Base-by-base conservation (phyloP, 2,888 invertebrate species). In the Nomada ferruginata region DNA sequence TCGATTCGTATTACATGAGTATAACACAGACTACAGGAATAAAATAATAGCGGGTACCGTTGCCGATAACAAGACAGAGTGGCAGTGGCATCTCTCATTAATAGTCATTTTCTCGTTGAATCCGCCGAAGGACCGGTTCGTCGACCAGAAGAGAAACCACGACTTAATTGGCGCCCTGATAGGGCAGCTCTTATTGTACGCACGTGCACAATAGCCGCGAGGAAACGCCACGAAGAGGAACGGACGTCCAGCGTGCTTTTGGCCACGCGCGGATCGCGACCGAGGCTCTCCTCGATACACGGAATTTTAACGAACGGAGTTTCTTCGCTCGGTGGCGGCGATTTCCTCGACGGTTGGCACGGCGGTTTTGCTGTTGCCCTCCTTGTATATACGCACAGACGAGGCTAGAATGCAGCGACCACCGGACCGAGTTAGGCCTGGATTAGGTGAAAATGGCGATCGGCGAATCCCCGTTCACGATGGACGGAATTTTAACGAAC, bases 161-260 rank as follows among this genome's bases (percentile, higher is more conserved):
- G 11, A 63, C 76, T 87, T 87, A 87, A 87, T 85, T 87, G 87
- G 87, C 82, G 80, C 76, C 84, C 70, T 75, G 50, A 59, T 77
- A 76, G 85, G 61, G 64, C 63, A 36, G 11, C 61, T 70, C 69
- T 29, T 36, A 63, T 81, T 71, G 74, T 76, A 80, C 59, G 29
- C 53, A 80, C 59, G 29, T 53, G 55, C 79, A 82, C 76, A 84
- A 86, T 84, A 68, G 42, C 26, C 60, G 55, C 23, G 60, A 52
- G 18, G 52, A 47, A 63, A 77, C 50, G 29, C 18, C 42, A 1
- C 29, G 63, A 71, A 20, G 50, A 63, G 15, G 63, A 55, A 68
- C 53, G 68, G 57, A 44, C 57, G 72, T 55, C 61, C 72, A 42
- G 50, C 44, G 69, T 64, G 55, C 78, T 71, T 70, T 71, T 57